Base-by-base conservation (phyloP, 2,888 invertebrate genomes). In the Nemurella pictetii region DNA sequence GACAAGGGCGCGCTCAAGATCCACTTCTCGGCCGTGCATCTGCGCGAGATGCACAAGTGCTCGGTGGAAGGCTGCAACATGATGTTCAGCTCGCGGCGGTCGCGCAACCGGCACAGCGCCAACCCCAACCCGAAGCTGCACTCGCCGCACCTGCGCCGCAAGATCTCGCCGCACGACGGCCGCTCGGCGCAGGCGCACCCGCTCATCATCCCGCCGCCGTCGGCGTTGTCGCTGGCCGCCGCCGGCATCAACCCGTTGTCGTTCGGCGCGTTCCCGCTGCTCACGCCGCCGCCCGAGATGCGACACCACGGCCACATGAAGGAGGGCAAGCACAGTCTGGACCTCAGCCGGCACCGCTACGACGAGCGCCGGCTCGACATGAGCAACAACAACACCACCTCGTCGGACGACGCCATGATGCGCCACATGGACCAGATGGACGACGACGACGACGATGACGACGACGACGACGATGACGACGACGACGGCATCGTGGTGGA, bases 1-100 rank as follows among this genome's bases (percentile, higher is more conserved):
- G 99, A 99, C 92, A 99, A 99, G 92, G 99, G 99, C 86, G 99
- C 99, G 0, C 92, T 99, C 29, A 99, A 99, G 91, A 99, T 99
- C 7, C 99, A 99, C 90, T 99, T 99, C 90, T 98, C 98, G 83
- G 99, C 99, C 0, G 99, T 99, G 12, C 99, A 99, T 90, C 91
- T 99, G 86, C 94, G 99, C 74, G 99, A 99, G 92, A 99, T 99
- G 99, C 99, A 99, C 91, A 98, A 98, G 91, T 99, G 99, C 90
- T 99, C 99, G 0, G 98, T 99, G 0, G 97, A 97, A 89, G 99
- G 99, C 0, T 99, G 99, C 91, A 98, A 97, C 90, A 99, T 99
- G 98, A 98, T 98, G 98, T 99, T 99, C 90, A 99, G 98, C 90
- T 99, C 98, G 15, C 93, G 99, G 87, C 93, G 99, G 87, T 98